Conservation (phyloP, 2,888 invertebrate species). For the Andrena trimmerana region DNA sequence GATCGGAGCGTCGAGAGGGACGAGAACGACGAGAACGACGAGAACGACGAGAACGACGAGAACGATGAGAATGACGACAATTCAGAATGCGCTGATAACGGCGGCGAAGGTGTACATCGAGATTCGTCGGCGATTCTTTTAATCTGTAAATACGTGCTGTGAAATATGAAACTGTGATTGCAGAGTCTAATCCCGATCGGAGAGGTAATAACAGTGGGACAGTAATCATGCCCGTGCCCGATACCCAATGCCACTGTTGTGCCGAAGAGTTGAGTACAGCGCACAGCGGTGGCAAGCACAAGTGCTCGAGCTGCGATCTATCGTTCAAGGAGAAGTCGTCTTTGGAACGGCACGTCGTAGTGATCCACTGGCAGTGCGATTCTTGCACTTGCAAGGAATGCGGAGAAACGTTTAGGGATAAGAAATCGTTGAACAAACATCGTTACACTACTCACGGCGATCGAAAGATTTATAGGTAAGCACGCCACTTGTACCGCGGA, state of each 20-base stretch:
- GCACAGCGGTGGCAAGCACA: constrained; percentile 87
- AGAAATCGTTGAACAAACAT: constrained; percentile 88
- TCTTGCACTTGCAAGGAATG: constrained; percentile 89
- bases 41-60: too few relatives aligned
- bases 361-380: constrained; percentile 89
- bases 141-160: not conserved
- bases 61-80: constrained; percentile 68
- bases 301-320: constrained; percentile 89
- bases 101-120: constrained; percentile 26
- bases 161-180: constrained; percentile 9
- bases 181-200: constrained; percentile 59
- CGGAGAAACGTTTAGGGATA: constrained; percentile 88
- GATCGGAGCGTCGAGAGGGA: too few relatives aligned
- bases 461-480: constrained; percentile 85
- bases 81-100: constrained; percentile 58
- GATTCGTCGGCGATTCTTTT: not conserved
- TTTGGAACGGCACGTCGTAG: constrained; percentile 88
- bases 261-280: constrained; percentile 87
- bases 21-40: too few relatives aligned
- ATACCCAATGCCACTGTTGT: constrained; percentile 87
- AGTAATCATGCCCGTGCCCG: constrained; percentile 79
- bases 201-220: constrained; percentile 73
- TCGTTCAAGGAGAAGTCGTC: constrained; percentile 90
- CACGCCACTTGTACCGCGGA: not conserved
- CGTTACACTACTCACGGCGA: constrained; percentile 86